phyloP scores from a whole-genome alignment of 2,888 invertebrate genomes.

The Hydraecia micacea region DNA sequence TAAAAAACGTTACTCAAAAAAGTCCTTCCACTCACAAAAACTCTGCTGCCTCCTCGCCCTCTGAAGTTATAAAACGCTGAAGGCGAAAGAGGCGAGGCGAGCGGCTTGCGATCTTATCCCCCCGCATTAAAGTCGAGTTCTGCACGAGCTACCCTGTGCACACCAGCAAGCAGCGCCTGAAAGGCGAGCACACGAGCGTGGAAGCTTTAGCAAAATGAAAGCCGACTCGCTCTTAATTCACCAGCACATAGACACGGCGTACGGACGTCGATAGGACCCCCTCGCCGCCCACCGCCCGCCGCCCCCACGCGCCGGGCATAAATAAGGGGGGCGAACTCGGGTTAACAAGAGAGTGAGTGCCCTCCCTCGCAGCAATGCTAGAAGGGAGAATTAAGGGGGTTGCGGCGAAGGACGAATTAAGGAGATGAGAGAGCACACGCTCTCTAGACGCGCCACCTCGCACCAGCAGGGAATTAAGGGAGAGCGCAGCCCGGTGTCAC shows the following conservation, averaged over 20 bases:
- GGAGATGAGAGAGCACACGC: slow-evolving; percentile 90
- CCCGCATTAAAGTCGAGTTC: slow-evolving; percentile 82
- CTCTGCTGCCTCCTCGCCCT: slow-evolving; percentile 87
- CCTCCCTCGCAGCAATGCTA: slow-evolving; percentile 82
- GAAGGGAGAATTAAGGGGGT: slow-evolving; percentile 88
- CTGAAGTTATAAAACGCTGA: slow-evolving; percentile 88
- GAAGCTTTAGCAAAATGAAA: slow-evolving; percentile 90
- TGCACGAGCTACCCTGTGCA: slow-evolving; percentile 74
- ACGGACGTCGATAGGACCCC: slow-evolving; percentile 83
- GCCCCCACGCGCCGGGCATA: slow-evolving; percentile 83
- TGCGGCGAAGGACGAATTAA: slow-evolving; percentile 91
- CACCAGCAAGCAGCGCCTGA: slow-evolving; percentile 82
- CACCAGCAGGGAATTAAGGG: slow-evolving; percentile 85
- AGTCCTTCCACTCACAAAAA: slow-evolving; percentile 90
- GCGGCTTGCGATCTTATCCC: slow-evolving; percentile 81
- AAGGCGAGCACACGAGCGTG: slow-evolving; percentile 89
- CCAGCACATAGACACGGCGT: slow-evolving; percentile 85
- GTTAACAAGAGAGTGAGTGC: slow-evolving; percentile 88
- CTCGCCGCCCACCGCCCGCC: slow-evolving; percentile 73
- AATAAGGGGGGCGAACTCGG: slow-evolving; percentile 89
- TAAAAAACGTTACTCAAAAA: slow-evolving; percentile 90
- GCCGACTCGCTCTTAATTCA: slow-evolving; percentile 90
- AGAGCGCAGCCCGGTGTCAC: slow-evolving; percentile 62
- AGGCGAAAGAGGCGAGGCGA: slow-evolving; percentile 76
- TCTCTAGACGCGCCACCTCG: slow-evolving; percentile 88